A percentile compares a stretch with the other conserved stretches of the same genome.
Conservation (phyloP, 2,888 invertebrate genomes). For the Drosophila monieri region DNA sequence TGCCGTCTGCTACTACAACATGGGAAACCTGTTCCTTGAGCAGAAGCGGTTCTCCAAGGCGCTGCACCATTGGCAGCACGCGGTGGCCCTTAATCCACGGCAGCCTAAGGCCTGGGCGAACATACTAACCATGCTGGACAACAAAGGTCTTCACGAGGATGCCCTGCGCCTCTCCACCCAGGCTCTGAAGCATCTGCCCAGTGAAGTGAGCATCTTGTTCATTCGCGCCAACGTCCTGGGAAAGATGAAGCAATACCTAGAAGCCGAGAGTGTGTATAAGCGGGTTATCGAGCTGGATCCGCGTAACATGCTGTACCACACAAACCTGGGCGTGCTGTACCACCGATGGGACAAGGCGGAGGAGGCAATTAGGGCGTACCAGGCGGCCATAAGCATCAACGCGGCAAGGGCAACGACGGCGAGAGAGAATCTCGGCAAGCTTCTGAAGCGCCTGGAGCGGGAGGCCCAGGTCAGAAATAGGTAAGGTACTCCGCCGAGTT, state of each 20-base stretch:
- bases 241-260: conserved; percentile 89
- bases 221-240: conserved; percentile 95
- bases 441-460: conserved; percentile 74
- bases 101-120: conserved; percentile 97
- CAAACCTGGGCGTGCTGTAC: conserved; percentile 97
- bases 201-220: conserved; percentile 92
- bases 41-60: conserved; percentile 90
- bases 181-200: conserved; percentile 89
- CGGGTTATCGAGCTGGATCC: conserved; percentile 89
- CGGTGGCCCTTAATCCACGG: conserved; percentile 90
- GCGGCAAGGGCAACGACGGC: conserved; percentile 88
- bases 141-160: conserved; percentile 88
- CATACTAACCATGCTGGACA: conserved; percentile 92
- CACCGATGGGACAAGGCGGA: conserved; percentile 94
- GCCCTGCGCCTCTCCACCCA: conserved; percentile 89
- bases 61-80: conserved; percentile 91
- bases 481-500: conserved; percentile 17
- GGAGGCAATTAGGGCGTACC: conserved; percentile 90
- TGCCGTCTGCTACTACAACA: conserved; percentile 96
- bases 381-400: conserved; percentile 89
- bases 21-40: conserved; percentile 96
- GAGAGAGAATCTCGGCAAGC: conserved; percentile 87
- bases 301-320: conserved; percentile 91
- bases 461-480: conserved; percentile 35
- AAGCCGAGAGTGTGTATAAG: conserved; percentile 92